phyloP scores from a whole-genome alignment of 35 echinoderm and acorn worm genomes.

The Anneissia japonica region DNA sequence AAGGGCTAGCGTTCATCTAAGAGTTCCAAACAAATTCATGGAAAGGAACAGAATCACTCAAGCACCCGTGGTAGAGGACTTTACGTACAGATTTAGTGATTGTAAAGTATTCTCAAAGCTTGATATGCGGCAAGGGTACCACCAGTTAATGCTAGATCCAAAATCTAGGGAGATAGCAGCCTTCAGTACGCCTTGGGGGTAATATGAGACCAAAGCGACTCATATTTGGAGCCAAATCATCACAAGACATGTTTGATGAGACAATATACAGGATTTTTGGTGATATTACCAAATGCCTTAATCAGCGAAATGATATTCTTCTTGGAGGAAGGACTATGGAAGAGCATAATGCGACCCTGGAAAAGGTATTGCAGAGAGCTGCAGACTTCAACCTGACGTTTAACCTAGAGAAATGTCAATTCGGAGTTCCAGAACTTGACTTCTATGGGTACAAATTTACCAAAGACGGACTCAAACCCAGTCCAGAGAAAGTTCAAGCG shows the following conservation, averaged over 20 bases:
- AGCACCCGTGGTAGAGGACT: constrained; percentile 58
- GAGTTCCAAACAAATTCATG: constrained; percentile 52
- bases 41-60: constrained; percentile 53
- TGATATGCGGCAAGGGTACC: constrained; percentile 50
- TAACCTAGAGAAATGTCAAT: constrained; percentile 45
- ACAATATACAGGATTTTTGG: constrained; percentile 45
- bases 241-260: constrained; percentile 56
- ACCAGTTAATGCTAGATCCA: constrained; percentile 46
- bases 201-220: constrained; percentile 16
- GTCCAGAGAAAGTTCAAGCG: constrained; percentile 39
- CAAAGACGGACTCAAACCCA: constrained; percentile 61
- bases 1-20: constrained; percentile 49
- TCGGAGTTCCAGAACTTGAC: constrained; percentile 41
- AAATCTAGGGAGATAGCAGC: constrained; percentile 33
- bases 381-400: constrained; percentile 45
- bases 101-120: constrained; percentile 60
- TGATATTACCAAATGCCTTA: constrained; percentile 50
- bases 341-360: constrained; percentile 53
- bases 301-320: constrained; percentile 50
- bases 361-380: constrained; percentile 38
- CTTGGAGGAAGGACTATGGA: constrained; percentile 36
- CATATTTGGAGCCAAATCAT: constrained; percentile 8
- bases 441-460: constrained; percentile 63
- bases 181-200: constrained; percentile 20
- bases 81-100: constrained; percentile 47